These are phyloP conservation scores for Leuctra nigra DNA, from an alignment of 2,888 invertebrate species.

Conservation along the genomic window DNA sequence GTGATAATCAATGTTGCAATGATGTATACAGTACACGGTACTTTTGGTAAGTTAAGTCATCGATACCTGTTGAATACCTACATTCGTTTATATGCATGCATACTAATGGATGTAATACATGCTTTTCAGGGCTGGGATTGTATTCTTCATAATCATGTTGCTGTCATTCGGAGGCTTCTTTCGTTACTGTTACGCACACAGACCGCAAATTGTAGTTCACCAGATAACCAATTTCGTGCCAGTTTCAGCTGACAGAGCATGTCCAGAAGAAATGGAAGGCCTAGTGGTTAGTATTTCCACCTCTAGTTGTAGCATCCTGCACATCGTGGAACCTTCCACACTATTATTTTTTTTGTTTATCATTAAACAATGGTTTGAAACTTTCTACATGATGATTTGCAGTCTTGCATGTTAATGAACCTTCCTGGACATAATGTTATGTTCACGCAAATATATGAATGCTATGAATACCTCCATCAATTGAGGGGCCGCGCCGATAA, in stretches of 20 bases:
- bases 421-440: too few species aligned
- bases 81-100: neutral
- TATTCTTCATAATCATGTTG: conserved; percentile 32
- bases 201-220: conserved; percentile 29
- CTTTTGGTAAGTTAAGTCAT: conserved; percentile 22
- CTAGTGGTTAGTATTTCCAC: conserved; percentile 25
- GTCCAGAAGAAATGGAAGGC: conserved; percentile 23
- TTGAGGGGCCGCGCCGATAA: too few species aligned
- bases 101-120: neutral
- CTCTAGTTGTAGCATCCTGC: too few species aligned
- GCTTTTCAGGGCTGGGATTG: conserved; percentile 32
- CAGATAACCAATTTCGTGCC: conserved; percentile 29
- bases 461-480: too few species aligned
- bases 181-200: conserved; percentile 33
- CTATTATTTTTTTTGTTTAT: too few species aligned
- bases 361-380: too few species aligned
- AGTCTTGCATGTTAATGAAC: too few species aligned
- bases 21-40: conserved; percentile 28
- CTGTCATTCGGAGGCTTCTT: conserved; percentile 36
- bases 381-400: too few species aligned
- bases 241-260: conserved; percentile 24
- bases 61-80: neutral
- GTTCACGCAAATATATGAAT: too few species aligned
- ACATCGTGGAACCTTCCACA: too few species aligned
- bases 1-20: conserved; percentile 27